Evolutionary conservation across 2,113 vertebrate species (phyloP).

Genomic region (Erythrolamprus reginae): DNA sequence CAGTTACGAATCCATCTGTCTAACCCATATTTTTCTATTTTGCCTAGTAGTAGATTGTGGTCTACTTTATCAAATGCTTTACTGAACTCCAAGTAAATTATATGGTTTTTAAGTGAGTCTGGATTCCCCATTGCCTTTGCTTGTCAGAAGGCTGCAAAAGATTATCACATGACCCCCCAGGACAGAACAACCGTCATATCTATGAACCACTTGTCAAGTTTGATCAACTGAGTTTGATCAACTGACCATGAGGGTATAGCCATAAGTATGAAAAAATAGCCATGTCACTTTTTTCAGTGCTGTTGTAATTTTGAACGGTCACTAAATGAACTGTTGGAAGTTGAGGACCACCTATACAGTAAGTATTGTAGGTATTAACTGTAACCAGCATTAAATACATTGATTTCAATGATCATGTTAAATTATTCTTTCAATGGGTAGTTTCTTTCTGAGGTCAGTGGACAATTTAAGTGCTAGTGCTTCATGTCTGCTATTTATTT

Average conservation of each 20-base stretch:
- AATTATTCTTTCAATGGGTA: background rate
- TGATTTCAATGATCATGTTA: background rate
- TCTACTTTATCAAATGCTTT: too few relatives aligned
- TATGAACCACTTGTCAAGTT: too few relatives aligned
- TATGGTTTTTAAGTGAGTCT: background rate
- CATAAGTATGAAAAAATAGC: too few relatives aligned
- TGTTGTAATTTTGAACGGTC: too few relatives aligned
- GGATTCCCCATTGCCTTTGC: background rate
- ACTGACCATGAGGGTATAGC: too few relatives aligned
- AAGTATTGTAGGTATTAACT: background rate
- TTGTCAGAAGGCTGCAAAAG: background rate
- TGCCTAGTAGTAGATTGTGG: too few relatives aligned
- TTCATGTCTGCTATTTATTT: background rate
- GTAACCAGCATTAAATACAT: background rate
- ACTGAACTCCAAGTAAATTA: too few relatives aligned
- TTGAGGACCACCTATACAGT: background rate
- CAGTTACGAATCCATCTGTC: too few relatives aligned
- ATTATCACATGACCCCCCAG: too few relatives aligned
- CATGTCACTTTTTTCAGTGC: background rate
- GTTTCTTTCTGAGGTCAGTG: background rate
- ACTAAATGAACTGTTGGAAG: background rate
- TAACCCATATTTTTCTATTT: too few relatives aligned
- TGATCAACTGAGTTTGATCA: too few relatives aligned
- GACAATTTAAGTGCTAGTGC: background rate
- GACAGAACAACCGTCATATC: too few relatives aligned